phyloP scores from a whole-genome alignment of 2,888 invertebrate genomes.

The Mythimna pallens region DNA sequence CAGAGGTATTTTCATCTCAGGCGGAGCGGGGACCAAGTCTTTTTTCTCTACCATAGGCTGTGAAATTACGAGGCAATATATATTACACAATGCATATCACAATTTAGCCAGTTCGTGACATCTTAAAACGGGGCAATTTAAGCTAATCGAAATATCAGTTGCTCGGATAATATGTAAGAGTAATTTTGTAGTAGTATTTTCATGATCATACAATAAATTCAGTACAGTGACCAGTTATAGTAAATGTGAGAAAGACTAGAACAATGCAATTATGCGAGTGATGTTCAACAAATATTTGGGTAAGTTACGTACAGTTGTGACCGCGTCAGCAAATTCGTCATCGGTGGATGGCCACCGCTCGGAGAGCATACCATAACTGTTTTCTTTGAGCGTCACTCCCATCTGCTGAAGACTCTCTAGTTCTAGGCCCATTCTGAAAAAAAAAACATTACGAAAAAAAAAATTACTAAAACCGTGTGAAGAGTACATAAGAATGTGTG shows the following conservation, averaged over 20 bases:
- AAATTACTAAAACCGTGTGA: background rate
- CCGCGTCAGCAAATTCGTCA: constrained; percentile 90
- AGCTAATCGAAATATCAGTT: background rate
- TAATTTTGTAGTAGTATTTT: background rate
- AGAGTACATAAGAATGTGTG: too few relatives aligned
- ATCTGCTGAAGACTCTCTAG: constrained; percentile 79
- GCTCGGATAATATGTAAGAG: background rate
- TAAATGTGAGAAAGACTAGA: background rate
- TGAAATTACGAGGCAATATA: constrained; percentile 39
- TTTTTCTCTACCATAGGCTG: constrained; percentile 89
- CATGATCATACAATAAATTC: background rate
- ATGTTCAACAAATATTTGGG: background rate
- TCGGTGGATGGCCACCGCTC: constrained; percentile 86
- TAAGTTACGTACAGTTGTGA: constrained; percentile 85
- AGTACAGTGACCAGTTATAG: background rate
- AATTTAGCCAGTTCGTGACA: too few relatives aligned
- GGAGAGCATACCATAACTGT: constrained; percentile 57
- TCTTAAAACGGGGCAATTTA: too few relatives aligned
- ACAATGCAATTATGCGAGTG: background rate
- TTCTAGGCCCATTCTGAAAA: constrained; percentile 76
- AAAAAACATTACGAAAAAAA: background rate
- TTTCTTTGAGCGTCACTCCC: constrained; percentile 75
- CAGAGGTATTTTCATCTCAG: constrained; percentile 78
- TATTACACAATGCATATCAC: background rate
- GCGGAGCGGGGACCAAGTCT: constrained; percentile 79